Evolutionary conservation across 1,140 invertebrate species (phyloP).

Genomic region (Acromyrmex charruanus): DNA sequence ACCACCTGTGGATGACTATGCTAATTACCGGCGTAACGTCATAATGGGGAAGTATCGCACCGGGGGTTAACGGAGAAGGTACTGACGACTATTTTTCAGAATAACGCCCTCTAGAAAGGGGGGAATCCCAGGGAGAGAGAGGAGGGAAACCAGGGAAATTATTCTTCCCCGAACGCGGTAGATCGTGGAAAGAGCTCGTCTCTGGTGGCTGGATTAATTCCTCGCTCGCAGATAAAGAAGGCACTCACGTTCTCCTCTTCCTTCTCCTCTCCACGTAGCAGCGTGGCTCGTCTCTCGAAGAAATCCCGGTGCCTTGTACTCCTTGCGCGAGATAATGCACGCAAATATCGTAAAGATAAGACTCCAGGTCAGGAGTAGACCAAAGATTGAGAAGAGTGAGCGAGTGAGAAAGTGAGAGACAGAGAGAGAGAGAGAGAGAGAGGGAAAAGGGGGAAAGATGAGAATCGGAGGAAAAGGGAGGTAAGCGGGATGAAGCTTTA

Average conservation of each 20-base stretch:
- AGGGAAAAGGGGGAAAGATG: neutral
- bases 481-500: conserved; percentile 29
- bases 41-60: conserved; percentile 64
- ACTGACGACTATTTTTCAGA: conserved; percentile 71
- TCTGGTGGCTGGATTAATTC: conserved; percentile 66
- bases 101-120: conserved; percentile 33
- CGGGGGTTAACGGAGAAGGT: conserved; percentile 45
- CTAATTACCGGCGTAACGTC: conserved; percentile 75
- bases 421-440: no score
- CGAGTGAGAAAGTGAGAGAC: neutral
- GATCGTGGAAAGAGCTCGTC: conserved; percentile 49
- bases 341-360: conserved; percentile 87
- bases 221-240: conserved; percentile 58
- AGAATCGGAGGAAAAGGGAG: neutral
- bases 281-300: conserved; percentile 42
- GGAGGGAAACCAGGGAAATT: neutral
- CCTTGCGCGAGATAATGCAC: conserved; percentile 81
- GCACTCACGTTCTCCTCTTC: conserved; percentile 10
- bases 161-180: conserved; percentile 38
- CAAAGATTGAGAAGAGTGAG: conserved; percentile 34
- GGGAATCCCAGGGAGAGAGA: neutral
- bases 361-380: conserved; percentile 41
- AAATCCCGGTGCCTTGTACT: conserved; percentile 80
- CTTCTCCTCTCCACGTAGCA: conserved; percentile 22
- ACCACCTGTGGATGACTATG: conserved; percentile 79